These are phyloP conservation scores for Tiaroga cobitis DNA, from an alignment of 2,797 vertebrate genomes.

Conservation along the genomic window DNA sequence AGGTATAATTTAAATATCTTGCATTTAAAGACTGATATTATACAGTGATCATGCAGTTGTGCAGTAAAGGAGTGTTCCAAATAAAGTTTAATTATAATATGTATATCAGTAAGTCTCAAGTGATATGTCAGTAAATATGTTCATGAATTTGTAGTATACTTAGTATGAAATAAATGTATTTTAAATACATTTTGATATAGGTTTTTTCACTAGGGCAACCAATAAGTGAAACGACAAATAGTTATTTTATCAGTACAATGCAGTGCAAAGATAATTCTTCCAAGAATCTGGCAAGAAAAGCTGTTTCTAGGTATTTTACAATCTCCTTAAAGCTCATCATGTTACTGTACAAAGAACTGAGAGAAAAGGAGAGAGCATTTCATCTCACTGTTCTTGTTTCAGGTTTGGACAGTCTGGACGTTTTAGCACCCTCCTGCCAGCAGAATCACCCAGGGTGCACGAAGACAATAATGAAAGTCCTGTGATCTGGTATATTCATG, in stretches of 20 bases:
- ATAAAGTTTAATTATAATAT: no score
- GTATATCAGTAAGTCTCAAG: no score
- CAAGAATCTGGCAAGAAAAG: slow-evolving; percentile 10
- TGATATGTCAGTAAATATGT: no score
- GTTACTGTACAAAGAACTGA: not conserved
- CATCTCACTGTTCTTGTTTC: slow-evolving; percentile 23
- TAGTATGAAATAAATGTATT: no score
- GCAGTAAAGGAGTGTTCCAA: no score
- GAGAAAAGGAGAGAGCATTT: not conserved
- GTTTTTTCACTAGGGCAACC: not conserved
- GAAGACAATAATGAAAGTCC: slow-evolving; percentile 48
- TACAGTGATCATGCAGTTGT: no score
- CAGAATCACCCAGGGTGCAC: slow-evolving; percentile 21
- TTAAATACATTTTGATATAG: no score
- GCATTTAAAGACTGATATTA: no score
- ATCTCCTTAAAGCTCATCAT: slow-evolving; percentile 11
- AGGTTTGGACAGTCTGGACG: not conserved
- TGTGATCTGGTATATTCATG: slow-evolving; percentile 41
- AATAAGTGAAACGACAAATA: not conserved
- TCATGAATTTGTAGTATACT: no score
- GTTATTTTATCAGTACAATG: not conserved
- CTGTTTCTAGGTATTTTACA: not conserved
- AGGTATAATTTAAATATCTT: no score
- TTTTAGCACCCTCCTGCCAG: slow-evolving; percentile 24
- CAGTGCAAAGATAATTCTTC: slow-evolving; percentile 3